phyloP scores from a whole-genome alignment of 1,140 invertebrate genomes.

The Drosophila pallidifrons region DNA sequence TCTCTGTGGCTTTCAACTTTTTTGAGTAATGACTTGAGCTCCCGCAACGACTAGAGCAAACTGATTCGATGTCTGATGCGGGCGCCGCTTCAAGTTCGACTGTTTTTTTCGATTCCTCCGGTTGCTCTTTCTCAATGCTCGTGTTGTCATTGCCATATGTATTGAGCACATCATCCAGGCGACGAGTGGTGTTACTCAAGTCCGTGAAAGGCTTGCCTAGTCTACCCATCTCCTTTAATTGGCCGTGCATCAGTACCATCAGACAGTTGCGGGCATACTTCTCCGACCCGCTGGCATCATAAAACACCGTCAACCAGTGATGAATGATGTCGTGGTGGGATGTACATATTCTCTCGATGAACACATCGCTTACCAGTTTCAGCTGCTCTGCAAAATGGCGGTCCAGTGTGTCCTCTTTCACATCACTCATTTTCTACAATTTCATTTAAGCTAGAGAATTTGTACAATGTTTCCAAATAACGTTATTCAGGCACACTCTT shows the following conservation, averaged over 20 bases:
- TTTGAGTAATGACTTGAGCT: neutral
- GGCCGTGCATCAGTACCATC: constrained; percentile 59
- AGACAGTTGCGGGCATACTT: constrained; percentile 67
- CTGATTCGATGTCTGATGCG: constrained; percentile 1
- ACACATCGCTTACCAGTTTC: constrained; percentile 32
- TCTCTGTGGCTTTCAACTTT: neutral
- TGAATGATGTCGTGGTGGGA: constrained; percentile 14
- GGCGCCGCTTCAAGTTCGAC: too few relatives aligned
- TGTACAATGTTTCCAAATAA: neutral
- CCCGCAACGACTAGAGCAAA: neutral
- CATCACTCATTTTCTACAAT: constrained; percentile 42
- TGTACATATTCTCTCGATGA: neutral
- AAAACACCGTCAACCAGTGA: constrained; percentile 53
- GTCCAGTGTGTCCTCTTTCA: constrained; percentile 50
- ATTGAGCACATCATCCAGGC: constrained; percentile 48
- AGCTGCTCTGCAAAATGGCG: constrained; percentile 55
- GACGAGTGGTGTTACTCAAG: constrained; percentile 8
- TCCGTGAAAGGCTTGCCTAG: constrained; percentile 54
- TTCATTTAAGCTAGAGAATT: constrained; percentile 11
- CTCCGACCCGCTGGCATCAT: constrained; percentile 5
- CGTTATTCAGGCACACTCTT: neutral
- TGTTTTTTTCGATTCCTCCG: neutral
- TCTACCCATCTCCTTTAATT: constrained; percentile 43
- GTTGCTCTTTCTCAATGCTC: neutral
- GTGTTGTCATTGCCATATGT: constrained; percentile 20